phyloP scores from a whole-genome alignment of 2,888 invertebrate species.

The Helobdella robusta region DNA sequence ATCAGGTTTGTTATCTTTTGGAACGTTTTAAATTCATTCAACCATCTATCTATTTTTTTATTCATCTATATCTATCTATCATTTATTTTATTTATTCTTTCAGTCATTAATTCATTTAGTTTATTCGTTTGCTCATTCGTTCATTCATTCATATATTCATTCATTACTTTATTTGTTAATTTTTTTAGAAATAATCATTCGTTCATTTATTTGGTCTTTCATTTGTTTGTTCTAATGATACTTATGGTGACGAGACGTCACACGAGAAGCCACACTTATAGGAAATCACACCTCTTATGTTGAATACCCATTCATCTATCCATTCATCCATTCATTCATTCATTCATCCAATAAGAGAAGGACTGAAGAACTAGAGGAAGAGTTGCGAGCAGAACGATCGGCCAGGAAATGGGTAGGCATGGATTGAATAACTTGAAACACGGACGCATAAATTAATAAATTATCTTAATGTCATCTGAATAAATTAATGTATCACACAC shows the following conservation, averaged over 20 bases:
- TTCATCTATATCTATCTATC: background rate
- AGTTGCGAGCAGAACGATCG: constrained; percentile 29
- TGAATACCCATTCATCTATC: too few relatives aligned
- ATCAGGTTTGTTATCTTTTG: background rate
- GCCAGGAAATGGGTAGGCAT: constrained; percentile 30
- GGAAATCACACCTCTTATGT: too few relatives aligned
- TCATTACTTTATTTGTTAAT: too few relatives aligned
- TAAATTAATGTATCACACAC: constrained; percentile 8
- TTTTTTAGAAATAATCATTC: too few relatives aligned
- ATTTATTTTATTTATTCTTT: background rate
- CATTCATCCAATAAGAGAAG: constrained; percentile 19
- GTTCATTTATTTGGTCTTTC: too few relatives aligned
- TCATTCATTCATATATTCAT: background rate
- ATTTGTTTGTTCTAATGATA: too few relatives aligned
- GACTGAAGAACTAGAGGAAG: constrained; percentile 28
- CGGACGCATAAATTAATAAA: too few relatives aligned
- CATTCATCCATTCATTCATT: too few relatives aligned
- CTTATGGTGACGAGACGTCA: too few relatives aligned
- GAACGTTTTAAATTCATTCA: background rate
- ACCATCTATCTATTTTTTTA: background rate
- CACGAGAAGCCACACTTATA: background rate
- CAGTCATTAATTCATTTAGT: background rate
- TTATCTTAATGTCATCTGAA: too few relatives aligned
- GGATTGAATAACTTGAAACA: background rate
- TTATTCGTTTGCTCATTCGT: background rate